phyloP scores from a whole-genome alignment of 2,113 vertebrate genomes.

The Xyliphius kryptos region DNA sequence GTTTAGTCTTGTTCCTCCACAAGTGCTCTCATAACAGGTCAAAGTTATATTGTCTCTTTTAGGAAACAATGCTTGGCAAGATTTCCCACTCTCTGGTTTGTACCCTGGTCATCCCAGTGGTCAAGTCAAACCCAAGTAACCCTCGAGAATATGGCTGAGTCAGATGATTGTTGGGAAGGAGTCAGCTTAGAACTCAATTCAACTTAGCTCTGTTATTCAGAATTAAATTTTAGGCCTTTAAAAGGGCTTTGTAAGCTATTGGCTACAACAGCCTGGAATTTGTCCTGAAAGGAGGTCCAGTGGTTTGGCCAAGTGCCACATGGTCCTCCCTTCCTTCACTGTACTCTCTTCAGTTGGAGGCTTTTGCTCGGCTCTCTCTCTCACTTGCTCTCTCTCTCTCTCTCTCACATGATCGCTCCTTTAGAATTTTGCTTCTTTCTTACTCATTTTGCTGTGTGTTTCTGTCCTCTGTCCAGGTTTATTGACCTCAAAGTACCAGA shows the following conservation, averaged over 20 bases:
- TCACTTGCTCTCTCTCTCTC: too few relatives aligned
- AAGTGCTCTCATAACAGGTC: constrained; percentile 11
- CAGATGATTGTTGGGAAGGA: constrained; percentile 19
- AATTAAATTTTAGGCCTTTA: constrained; percentile 4
- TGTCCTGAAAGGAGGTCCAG: constrained; percentile 30
- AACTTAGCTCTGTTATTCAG: constrained; percentile 9
- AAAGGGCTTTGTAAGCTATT: constrained; percentile 25
- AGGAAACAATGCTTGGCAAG: constrained; percentile 7
- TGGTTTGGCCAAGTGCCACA: constrained; percentile 16
- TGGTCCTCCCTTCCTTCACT: constrained; percentile 9
- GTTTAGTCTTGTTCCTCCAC: constrained; percentile 16
- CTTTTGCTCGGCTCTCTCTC: neutral
- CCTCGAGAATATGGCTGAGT: neutral
- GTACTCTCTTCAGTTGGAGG: constrained; percentile 3
- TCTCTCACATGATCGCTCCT: too few relatives aligned
- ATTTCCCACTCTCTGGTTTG: neutral
- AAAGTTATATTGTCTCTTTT: constrained; percentile 15
- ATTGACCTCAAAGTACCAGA: constrained; percentile 15
- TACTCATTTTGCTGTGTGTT: constrained; percentile 25
- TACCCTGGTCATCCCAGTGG: constrained; percentile 18
- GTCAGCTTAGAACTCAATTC: constrained; percentile 6
- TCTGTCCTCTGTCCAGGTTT: constrained; percentile 35
- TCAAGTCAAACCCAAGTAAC: neutral
- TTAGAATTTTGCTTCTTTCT: constrained; percentile 18
- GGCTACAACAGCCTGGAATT: constrained; percentile 27